Conservation (phyloP, 2,888 invertebrate genomes). For the Deilephila porcellus region DNA sequence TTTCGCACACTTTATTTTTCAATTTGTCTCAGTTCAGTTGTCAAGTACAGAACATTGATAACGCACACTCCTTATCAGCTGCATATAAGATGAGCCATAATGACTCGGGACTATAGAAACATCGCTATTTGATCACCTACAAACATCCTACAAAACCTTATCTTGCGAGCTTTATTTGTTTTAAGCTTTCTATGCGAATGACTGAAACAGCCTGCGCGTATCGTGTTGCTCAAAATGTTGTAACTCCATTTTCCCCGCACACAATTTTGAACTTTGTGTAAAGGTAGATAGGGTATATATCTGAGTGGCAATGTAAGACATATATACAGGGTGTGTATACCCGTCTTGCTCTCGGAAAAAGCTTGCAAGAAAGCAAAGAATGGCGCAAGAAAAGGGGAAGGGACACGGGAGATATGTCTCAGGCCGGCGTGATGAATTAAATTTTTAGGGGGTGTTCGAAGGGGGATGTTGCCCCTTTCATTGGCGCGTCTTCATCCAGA, state of each 20-base stretch:
- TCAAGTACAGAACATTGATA: slow-evolving; percentile 19
- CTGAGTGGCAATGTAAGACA: slow-evolving; percentile 35
- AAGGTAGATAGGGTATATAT: slow-evolving; percentile 32
- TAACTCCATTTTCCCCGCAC: slow-evolving; percentile 36
- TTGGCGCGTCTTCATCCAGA: slow-evolving; percentile 77
- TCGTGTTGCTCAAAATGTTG: slow-evolving; percentile 55
- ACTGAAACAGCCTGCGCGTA: slow-evolving; percentile 76
- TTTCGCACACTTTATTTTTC: background rate
- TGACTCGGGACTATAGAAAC: slow-evolving; percentile 43
- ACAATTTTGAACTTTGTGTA: slow-evolving; percentile 34
- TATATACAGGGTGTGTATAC: slow-evolving; percentile 61
- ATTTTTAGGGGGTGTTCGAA: slow-evolving; percentile 81
- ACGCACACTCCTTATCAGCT: slow-evolving; percentile 47
- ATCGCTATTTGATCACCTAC: slow-evolving; percentile 72
- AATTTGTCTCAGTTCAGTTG: background rate
- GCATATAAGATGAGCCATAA: slow-evolving; percentile 18
- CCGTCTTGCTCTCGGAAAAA: slow-evolving; percentile 76
- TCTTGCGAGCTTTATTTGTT: slow-evolving; percentile 82
- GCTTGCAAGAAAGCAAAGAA: slow-evolving; percentile 84
- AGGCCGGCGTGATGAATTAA: slow-evolving; percentile 82
- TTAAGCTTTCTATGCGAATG: slow-evolving; percentile 81
- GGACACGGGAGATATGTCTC: slow-evolving; percentile 82
- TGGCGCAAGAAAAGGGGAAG: slow-evolving; percentile 79
- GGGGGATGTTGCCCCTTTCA: slow-evolving; percentile 72
- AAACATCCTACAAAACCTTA: slow-evolving; percentile 74